Evolutionary conservation across 2,113 vertebrate genomes (phyloP).

Genomic region (Menidia beryllina): DNA sequence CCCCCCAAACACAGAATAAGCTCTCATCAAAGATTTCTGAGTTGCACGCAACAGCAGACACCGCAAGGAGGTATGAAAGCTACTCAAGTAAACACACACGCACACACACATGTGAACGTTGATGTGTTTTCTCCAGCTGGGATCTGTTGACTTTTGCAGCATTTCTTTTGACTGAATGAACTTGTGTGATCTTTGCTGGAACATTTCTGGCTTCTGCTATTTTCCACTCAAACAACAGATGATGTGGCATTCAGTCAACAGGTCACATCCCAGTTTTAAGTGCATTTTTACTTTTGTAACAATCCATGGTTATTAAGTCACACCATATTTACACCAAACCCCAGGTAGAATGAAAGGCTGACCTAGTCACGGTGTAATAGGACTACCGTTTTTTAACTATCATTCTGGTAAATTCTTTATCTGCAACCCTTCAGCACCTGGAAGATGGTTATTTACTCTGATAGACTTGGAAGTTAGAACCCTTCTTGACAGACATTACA

Average conservation of each 20-base stretch:
- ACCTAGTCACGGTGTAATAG: too few relatives aligned
- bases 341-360: neutral
- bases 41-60: constrained; percentile 43
- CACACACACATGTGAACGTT: constrained; percentile 22
- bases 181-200: constrained; percentile 7
- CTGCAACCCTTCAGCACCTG: too few relatives aligned
- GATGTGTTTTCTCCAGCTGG: constrained; percentile 9
- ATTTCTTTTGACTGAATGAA: constrained; percentile 21
- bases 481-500: constrained; percentile 61
- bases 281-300: neutral
- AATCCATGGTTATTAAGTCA: neutral
- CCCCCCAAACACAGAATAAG: constrained; percentile 39
- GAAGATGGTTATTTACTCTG: constrained; percentile 46
- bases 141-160: constrained; percentile 20
- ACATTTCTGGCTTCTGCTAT: constrained; percentile 26
- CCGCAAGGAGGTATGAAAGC: constrained; percentile 25
- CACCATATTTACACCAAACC: neutral
- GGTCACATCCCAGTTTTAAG: neutral
- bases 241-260: neutral
- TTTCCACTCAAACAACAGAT: neutral
- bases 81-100: constrained; percentile 40
- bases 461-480: constrained; percentile 53
- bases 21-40: constrained; percentile 46
- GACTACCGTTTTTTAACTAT: too few relatives aligned
- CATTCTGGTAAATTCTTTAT: too few relatives aligned